These are phyloP conservation scores for Panurus biarmicus DNA, from an alignment of 2,113 vertebrate genomes.

Conservation along the genomic window DNA sequence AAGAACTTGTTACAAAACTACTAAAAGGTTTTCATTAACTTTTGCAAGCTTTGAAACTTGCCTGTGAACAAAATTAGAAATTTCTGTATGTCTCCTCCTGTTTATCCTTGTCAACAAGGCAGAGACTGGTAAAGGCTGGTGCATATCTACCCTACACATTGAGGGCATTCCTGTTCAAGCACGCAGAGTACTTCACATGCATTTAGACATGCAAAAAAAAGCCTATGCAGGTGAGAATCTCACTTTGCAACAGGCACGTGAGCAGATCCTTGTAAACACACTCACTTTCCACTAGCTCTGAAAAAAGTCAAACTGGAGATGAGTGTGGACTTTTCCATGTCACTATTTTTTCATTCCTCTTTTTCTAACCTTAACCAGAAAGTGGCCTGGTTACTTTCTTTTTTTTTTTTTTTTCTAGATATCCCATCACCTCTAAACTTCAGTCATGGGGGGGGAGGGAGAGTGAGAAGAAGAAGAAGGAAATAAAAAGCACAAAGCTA, in stretches of 20 bases:
- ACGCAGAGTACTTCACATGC: neutral
- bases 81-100: neutral
- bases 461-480: too few species aligned
- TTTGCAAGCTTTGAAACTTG: neutral
- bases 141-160: neutral
- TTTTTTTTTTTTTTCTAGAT: neutral
- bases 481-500: neutral
- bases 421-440: neutral
- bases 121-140: neutral
- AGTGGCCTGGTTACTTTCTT: neutral
- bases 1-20: neutral
- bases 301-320: neutral
- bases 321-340: neutral
- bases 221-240: neutral
- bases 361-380: neutral
- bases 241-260: neutral
- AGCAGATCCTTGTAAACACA: neutral
- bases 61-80: neutral
- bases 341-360: neutral
- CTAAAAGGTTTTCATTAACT: neutral
- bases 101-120: neutral
- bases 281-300: neutral
- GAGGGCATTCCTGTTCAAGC: neutral
- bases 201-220: neutral
- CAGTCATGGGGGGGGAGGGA: fast-evolving